Base-by-base conservation (phyloP, 2,113 vertebrate genomes). In the Neolamprologus toae region DNA sequence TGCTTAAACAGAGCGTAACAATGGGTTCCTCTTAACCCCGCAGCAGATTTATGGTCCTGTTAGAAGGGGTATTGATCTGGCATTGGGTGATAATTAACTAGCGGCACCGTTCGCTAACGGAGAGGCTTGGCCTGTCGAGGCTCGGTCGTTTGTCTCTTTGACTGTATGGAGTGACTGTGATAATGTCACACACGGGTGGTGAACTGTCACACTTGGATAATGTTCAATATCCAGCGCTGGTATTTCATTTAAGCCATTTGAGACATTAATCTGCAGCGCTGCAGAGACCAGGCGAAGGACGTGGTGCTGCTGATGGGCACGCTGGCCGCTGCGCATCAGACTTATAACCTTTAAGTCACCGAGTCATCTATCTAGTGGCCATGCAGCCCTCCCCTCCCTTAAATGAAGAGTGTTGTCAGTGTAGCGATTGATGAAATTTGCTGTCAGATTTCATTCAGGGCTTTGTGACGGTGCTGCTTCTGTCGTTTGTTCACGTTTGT, bases 21-120 rank as follows among this genome's bases (percentile, higher is more conserved):
- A 89, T 42, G 84, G 66, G 54, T 61, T 82, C 71, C 7, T 89
- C 21, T 88, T 54, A 23, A 33, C 6, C 17, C 47, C 33, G 0
- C 61, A 55, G 51, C 84, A 88, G 88, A 92, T 93, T 88, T 90
- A 92, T 82, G 86, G 42, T 40, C 40, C 66, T 6, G 16, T 80
- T 81, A 57, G 59, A 68, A 81, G 73, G 40, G 47, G 61, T 31
- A 91, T 94, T n/a, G 92, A 93, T 88, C 82, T 13, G 82, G 12
- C 85, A 16, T 35, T 9, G 57, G 80, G 68, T 45, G 89, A 93
- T 93, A 89, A 95, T 91, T 89, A 89, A 93, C 86, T 87, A 81
- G 68, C 33, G 2, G 54, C 59, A 3, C 66, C 16, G 4, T 92
- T 87, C 31, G 85, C 42, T 42, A 8, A 45, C 1, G 1, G 80